Conservation (phyloP, 2,113 vertebrate species). For the Scopus umbretta region DNA sequence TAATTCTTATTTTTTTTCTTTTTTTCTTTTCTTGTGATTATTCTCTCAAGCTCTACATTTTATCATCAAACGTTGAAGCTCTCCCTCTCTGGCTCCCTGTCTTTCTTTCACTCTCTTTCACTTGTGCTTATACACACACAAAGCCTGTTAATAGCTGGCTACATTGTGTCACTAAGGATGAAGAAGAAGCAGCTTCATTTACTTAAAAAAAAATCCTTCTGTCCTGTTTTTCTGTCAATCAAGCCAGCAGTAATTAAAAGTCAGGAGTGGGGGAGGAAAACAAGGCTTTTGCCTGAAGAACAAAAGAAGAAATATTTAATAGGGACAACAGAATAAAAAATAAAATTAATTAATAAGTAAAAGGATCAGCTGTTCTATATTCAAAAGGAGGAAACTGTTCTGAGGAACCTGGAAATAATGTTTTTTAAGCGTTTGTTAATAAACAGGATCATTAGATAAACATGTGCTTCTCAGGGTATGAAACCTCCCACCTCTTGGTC, state of each 20-base stretch:
- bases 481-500: neutral
- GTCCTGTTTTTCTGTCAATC: slow-evolving; percentile 50
- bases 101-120: neutral
- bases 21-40: neutral
- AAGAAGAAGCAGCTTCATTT: neutral
- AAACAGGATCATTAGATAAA: neutral
- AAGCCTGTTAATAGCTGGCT: slow-evolving; percentile 24
- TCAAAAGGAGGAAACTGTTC: neutral
- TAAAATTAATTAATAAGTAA: slow-evolving; percentile 50
- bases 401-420: neutral
- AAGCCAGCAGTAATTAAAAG: slow-evolving; percentile 65
- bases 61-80: slow-evolving; percentile 54
- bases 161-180: slow-evolving; percentile 27
- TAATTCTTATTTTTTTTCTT: neutral
- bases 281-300: neutral
- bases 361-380: neutral
- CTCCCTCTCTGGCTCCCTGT: neutral
- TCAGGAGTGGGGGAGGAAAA: neutral
- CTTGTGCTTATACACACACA: neutral
- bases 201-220: neutral
- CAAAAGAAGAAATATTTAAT: neutral
- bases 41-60: slow-evolving; percentile 28
- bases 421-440: neutral
- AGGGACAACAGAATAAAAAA: neutral
- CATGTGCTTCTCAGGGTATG: neutral